These are phyloP conservation scores for Heliconius ethilla DNA, from an alignment of 2,888 invertebrate genomes.

Conservation along the genomic window DNA sequence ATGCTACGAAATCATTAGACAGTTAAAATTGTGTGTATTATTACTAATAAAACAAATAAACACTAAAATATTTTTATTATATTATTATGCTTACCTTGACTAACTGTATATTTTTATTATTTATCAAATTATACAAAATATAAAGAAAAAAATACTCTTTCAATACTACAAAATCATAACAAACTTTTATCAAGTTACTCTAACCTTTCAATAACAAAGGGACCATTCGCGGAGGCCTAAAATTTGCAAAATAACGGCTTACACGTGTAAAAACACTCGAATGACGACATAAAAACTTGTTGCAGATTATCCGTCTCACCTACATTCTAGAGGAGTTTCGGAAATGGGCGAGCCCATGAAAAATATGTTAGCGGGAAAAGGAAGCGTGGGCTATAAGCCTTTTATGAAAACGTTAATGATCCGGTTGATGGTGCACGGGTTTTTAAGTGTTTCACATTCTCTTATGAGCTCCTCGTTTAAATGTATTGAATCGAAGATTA, in stretches of 20 bases:
- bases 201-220: slow-evolving; percentile 41
- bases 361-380: slow-evolving; percentile 71
- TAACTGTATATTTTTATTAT: no score
- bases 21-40: neutral
- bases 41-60: no score
- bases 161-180: slow-evolving; percentile 22
- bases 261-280: slow-evolving; percentile 46
- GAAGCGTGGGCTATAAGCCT: slow-evolving; percentile 71
- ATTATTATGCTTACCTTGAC: no score
- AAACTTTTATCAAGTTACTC: slow-evolving; percentile 33
- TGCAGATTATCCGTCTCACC: slow-evolving; percentile 53
- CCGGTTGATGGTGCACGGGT: slow-evolving; percentile 63
- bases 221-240: slow-evolving; percentile 39
- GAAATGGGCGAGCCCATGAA: slow-evolving; percentile 70
- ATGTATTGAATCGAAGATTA: slow-evolving; percentile 48
- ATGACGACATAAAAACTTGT: slow-evolving; percentile 49
- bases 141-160: neutral
- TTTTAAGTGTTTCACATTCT: slow-evolving; percentile 61
- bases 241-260: slow-evolving; percentile 45
- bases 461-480: slow-evolving; percentile 53
- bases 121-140: neutral
- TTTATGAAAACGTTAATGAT: slow-evolving; percentile 79
- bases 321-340: slow-evolving; percentile 61
- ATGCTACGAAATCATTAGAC: neutral
- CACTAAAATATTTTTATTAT: no score